A percentile compares a stretch with the other conserved stretches of the same genome.
These are phyloP conservation scores for Drosophila eohydei DNA, from an alignment of 2,888 invertebrate species.

Conservation along the genomic window DNA sequence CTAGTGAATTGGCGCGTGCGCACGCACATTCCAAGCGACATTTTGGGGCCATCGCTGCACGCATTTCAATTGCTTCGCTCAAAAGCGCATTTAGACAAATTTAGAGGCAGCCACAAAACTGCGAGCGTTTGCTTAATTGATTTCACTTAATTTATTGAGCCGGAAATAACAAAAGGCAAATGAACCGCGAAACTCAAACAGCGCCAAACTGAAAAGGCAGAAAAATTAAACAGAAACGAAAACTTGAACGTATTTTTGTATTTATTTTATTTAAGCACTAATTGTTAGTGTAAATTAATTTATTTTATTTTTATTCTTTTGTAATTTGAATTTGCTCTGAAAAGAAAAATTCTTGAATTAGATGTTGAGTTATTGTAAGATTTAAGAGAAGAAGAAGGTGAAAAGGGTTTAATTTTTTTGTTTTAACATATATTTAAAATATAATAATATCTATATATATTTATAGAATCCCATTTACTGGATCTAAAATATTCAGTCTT, in stretches of 20 bases:
- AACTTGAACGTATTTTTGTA: neutral
- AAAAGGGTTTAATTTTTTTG: no score
- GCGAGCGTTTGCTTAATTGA: conserved; percentile 10
- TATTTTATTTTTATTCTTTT: neutral
- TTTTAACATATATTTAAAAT: no score
- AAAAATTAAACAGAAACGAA: conserved; percentile 3
- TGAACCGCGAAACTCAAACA: conserved; percentile 59
- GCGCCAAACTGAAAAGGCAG: neutral
- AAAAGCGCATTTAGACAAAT: conserved; percentile 55
- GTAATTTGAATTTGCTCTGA: neutral
- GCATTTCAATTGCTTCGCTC: conserved; percentile 61
- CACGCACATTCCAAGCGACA: conserved; percentile 54
- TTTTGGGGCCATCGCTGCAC: conserved; percentile 42
- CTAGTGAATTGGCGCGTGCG: conserved; percentile 56
- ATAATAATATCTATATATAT: no score
- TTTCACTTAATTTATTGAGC: conserved; percentile 54
- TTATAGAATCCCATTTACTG: no score
- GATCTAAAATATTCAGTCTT: no score
- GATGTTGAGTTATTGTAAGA: no score
- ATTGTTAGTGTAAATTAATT: neutral
- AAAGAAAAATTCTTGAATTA: neutral
- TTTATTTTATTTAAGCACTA: neutral
- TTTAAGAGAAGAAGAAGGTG: no score
- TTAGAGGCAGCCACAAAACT: conserved; percentile 36
- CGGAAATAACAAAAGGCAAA: conserved; percentile 69